These are phyloP conservation scores for Pleuronectes platessa DNA, from an alignment of 2,113 vertebrate species.

Conservation along the genomic window DNA sequence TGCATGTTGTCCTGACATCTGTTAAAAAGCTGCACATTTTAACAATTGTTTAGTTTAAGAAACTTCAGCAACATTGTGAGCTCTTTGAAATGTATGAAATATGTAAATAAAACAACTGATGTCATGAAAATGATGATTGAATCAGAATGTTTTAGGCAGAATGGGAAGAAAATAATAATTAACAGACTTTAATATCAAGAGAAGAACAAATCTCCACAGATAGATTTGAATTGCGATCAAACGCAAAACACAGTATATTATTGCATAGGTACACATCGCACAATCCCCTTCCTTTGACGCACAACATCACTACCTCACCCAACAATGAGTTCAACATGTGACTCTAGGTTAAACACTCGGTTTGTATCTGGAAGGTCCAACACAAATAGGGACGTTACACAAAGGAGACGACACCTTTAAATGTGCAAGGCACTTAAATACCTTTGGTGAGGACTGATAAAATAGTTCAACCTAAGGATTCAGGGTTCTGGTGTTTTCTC, in stretches of 20 bases:
- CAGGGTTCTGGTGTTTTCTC: too few species aligned
- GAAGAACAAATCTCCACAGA: background rate
- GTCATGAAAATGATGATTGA: too few species aligned
- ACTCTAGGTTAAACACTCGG: too few species aligned
- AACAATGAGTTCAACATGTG: background rate
- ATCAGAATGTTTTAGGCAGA: background rate
- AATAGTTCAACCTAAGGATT: too few species aligned
- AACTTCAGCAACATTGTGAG: too few species aligned
- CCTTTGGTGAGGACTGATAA: background rate
- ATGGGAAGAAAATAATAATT: too few species aligned
- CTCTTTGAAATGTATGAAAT: too few species aligned
- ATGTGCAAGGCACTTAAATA: background rate
- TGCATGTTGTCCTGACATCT: too few species aligned
- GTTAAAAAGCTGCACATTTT: too few species aligned
- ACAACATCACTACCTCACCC: background rate
- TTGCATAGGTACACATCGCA: background rate
- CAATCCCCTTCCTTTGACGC: background rate
- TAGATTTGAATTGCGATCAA: background rate
- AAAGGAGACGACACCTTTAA: too few species aligned
- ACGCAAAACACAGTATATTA: background rate
- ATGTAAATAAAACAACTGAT: background rate
- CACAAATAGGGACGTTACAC: background rate
- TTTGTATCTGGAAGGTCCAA: background rate
- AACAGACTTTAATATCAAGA: background rate
- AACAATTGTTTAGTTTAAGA: too few species aligned